Conservation (phyloP, 2,888 invertebrate species). For the Epiblema foenella region DNA sequence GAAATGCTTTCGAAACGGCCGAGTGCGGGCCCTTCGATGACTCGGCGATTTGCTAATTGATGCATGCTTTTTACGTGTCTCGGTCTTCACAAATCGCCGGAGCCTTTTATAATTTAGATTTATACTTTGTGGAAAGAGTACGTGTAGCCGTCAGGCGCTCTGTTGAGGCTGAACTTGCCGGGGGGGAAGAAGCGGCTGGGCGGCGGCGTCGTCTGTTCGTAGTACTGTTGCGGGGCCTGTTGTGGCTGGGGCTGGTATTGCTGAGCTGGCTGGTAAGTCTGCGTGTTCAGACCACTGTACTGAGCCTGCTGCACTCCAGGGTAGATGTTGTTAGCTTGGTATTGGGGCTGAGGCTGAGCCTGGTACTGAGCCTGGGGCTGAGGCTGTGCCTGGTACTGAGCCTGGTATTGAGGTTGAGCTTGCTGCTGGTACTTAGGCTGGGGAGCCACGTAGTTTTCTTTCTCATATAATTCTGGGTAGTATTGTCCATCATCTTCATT, state of each 20-base stretch:
- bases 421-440: conserved; percentile 68
- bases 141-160: conserved; percentile 94
- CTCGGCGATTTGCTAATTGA: conserved; percentile 78
- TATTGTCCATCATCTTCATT: conserved; percentile 82
- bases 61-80: conserved; percentile 74
- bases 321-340: conserved; percentile 77
- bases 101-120: conserved; percentile 66
- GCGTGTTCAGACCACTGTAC: conserved; percentile 75
- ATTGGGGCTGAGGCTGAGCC: conserved; percentile 68
- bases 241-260: conserved; percentile 55
- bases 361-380: conserved; percentile 65
- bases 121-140: conserved; percentile 91
- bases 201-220: conserved; percentile 86
- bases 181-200: conserved; percentile 93
- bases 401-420: conserved; percentile 65
- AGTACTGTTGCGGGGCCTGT: conserved; percentile 77
- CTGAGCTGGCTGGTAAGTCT: conserved; percentile 64
- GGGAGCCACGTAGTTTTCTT: conserved; percentile 72
- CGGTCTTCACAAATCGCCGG: conserved; percentile 71
- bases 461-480: conserved; percentile 81
- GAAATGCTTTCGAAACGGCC: conserved; percentile 76
- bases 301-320: conserved; percentile 79
- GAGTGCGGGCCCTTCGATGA: conserved; percentile 71
- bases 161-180: conserved; percentile 93
- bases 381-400: conserved; percentile 67